Percentiles rank a stretch among this genome's conserved stretches.
phyloP scores from a whole-genome alignment of 2,888 invertebrate species.

The Pyrrhosoma nymphula region DNA sequence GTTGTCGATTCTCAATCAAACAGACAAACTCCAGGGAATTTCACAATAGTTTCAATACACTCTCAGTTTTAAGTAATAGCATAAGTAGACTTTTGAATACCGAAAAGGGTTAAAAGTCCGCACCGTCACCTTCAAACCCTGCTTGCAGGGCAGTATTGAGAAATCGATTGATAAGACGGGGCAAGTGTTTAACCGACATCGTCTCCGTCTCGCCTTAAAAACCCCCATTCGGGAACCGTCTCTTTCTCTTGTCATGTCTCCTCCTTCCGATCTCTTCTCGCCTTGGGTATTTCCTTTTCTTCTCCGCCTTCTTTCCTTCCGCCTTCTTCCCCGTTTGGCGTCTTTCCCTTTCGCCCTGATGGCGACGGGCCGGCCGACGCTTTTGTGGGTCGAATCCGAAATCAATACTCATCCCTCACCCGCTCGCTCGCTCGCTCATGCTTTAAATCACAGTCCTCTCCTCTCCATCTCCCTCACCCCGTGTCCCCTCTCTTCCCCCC shows the following conservation, averaged over 20 bases:
- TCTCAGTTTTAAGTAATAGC: no score
- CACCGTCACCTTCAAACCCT: background rate
- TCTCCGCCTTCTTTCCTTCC: background rate
- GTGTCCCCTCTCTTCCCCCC: background rate
- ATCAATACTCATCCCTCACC: slow-evolving; percentile 35
- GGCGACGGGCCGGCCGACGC: background rate
- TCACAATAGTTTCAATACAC: no score
- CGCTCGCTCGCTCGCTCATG: background rate
- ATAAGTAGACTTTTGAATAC: no score
- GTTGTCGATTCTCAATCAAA: no score
- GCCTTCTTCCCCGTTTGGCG: background rate
- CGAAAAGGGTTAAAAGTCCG: no score
- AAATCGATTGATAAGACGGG: background rate
- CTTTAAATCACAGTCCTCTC: background rate
- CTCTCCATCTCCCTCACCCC: background rate
- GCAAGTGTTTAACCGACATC: background rate
- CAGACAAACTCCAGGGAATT: no score
- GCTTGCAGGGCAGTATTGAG: background rate
- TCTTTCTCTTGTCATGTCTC: background rate
- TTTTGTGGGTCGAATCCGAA: slow-evolving; percentile 28
- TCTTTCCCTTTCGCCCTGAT: background rate
- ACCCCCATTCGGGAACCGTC: background rate
- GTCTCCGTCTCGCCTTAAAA: background rate
- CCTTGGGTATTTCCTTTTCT: background rate
- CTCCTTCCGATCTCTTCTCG: background rate